Conservation (phyloP, 2,113 vertebrate species). For the Alaudala cheleensis region DNA sequence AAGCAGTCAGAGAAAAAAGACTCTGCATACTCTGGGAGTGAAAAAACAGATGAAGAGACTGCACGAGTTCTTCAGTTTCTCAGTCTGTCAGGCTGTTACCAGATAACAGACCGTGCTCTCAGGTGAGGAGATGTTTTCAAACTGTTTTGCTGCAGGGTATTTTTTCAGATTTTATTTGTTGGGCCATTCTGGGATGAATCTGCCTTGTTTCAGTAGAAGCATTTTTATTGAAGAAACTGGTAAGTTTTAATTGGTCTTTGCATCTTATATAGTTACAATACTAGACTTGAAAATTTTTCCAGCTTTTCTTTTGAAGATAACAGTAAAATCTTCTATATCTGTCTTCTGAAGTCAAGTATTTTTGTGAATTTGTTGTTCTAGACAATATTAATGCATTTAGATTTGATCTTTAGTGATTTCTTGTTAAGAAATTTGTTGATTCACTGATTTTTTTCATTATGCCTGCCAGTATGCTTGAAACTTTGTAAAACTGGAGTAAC, state of each 20-base stretch:
- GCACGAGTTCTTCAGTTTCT: slow-evolving; percentile 88
- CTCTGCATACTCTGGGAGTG: slow-evolving; percentile 71
- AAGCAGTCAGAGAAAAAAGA: slow-evolving; percentile 76
- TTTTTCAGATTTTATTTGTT: background rate
- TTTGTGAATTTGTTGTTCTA: background rate
- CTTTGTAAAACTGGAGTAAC: background rate
- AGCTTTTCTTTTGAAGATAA: background rate
- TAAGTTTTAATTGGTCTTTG: background rate
- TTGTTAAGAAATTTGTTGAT: background rate
- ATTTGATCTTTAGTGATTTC: background rate
- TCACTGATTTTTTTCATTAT: background rate
- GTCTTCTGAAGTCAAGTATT: background rate
- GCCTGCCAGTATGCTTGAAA: background rate
- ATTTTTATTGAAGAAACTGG: background rate
- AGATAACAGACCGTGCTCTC: slow-evolving; percentile 93
- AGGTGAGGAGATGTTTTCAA: slow-evolving; percentile 77
- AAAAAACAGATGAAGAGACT: slow-evolving; percentile 77
- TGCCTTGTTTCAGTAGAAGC: background rate
- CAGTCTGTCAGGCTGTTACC: slow-evolving; percentile 96
- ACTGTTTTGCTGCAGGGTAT: background rate
- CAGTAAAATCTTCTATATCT: background rate
- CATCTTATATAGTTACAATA: background rate
- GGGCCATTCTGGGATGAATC: background rate
- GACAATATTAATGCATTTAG: background rate
- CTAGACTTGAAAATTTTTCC: background rate